Percentiles rank a stretch among this genome's conserved stretches.
phyloP scores from a whole-genome alignment of 2,113 vertebrate genomes.

The Hippopotamus amphibius region DNA sequence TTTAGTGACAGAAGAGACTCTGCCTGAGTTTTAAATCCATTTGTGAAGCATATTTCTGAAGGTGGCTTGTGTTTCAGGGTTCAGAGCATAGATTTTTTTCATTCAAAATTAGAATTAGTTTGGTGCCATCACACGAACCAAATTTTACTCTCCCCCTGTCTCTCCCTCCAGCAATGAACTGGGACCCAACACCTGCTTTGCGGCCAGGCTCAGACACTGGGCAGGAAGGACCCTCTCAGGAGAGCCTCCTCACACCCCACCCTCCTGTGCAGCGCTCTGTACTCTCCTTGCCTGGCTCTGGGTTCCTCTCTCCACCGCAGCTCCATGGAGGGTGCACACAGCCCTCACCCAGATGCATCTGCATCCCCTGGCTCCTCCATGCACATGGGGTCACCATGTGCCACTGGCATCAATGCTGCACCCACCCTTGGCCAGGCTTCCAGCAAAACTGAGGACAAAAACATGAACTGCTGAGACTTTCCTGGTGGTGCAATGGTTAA shows the following conservation, averaged over 20 bases:
- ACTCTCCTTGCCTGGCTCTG: background rate
- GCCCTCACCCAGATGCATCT: background rate
- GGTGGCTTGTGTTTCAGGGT: background rate
- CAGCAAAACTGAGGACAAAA: background rate
- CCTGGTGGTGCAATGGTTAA: too few species aligned
- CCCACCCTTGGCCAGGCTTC: background rate
- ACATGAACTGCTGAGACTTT: background rate
- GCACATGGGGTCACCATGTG: background rate
- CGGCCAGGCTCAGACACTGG: background rate
- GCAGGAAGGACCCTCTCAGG: background rate
- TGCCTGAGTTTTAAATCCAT: background rate
- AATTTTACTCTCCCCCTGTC: background rate
- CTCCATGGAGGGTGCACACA: background rate
- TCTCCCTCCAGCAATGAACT: background rate
- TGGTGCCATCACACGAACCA: background rate
- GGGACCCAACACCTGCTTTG: background rate
- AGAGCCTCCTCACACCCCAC: background rate
- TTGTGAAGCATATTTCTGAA: background rate
- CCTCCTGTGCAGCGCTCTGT: rapidly evolving
- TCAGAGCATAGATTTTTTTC: background rate
- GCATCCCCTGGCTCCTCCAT: background rate
- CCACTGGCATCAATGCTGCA: background rate
- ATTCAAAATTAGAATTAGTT: background rate
- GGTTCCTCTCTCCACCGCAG: background rate
- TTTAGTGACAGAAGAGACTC: background rate